A percentile compares a stretch with the other conserved stretches of the same genome.
Conservation (phyloP, 2,113 vertebrate species). For the Phalacrocorax carbo region DNA sequence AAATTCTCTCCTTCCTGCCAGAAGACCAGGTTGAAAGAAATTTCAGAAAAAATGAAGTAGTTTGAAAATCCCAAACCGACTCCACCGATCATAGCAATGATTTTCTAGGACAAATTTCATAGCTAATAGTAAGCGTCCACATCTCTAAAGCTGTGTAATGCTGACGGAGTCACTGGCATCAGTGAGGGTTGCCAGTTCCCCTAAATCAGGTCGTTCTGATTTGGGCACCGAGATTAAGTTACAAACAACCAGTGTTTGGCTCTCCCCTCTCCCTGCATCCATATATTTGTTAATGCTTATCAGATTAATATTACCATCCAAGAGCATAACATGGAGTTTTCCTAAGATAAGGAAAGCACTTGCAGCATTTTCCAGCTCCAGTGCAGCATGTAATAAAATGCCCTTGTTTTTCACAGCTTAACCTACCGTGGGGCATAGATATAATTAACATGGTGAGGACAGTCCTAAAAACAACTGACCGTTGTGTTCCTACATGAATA, state of each 20-base stretch:
- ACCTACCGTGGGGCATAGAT: accelerated
- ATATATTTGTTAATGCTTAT: not conserved
- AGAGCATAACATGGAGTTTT: accelerated
- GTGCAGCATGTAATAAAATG: not conserved
- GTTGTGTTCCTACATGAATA: not conserved
- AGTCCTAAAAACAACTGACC: not conserved
- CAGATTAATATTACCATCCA: not conserved
- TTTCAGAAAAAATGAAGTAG: not conserved
- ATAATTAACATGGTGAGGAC: not conserved
- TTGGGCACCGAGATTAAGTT: not conserved
- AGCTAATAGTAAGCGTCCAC: not conserved
- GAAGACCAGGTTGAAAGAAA: not conserved
- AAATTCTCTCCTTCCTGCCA: not conserved
- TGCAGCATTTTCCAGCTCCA: not conserved
- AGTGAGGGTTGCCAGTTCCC: not conserved
- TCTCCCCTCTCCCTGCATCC: not conserved
- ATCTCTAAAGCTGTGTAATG: not conserved
- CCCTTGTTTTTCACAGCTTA: not conserved
- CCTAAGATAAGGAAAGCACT: not conserved
- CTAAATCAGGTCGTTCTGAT: not conserved
- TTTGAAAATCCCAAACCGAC: not conserved
- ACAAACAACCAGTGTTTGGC: not conserved
- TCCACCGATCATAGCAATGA: not conserved
- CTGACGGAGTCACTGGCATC: not conserved
- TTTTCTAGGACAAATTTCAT: not conserved